These are phyloP conservation scores for Formica selysi DNA, from an alignment of 1,140 invertebrate species.

Conservation along the genomic window DNA sequence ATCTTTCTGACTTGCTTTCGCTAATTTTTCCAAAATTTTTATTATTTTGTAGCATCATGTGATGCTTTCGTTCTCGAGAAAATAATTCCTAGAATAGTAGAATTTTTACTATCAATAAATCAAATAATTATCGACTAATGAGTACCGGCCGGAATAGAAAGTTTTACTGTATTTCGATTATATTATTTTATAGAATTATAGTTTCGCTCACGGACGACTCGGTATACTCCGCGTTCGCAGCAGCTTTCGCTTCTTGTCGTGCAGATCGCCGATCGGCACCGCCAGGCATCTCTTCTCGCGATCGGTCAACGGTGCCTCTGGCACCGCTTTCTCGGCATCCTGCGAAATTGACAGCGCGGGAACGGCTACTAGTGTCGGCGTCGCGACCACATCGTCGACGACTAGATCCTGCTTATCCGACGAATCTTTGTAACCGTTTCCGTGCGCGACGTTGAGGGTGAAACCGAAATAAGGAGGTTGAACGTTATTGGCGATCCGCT, in stretches of 20 bases:
- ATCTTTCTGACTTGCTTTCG: not conserved
- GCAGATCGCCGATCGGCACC: slow-evolving; percentile 83
- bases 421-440: not conserved
- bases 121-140: not conserved
- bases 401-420: not conserved
- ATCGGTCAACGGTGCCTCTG: slow-evolving; percentile 80
- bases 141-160: not conserved
- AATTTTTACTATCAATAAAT: not conserved
- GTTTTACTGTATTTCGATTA: not conserved
- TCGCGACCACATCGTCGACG: not conserved
- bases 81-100: slow-evolving; percentile 9
- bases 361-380: slow-evolving; percentile 45
- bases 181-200: not conserved
- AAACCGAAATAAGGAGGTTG: slow-evolving; percentile 48
- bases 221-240: slow-evolving; percentile 79
- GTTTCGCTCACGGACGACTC: slow-evolving; percentile 52
- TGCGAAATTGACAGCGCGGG: slow-evolving; percentile 60
- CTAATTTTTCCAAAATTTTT: not conserved
- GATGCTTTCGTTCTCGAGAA: not conserved
- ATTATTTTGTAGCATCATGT: not conserved
- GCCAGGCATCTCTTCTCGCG: slow-evolving; percentile 84
- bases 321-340: slow-evolving; percentile 68
- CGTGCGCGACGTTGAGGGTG: slow-evolving; percentile 39
- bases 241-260: slow-evolving; percentile 83
- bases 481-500: not conserved